Percentiles rank a stretch among this genome's conserved stretches.
phyloP scores from a whole-genome alignment of 2,113 vertebrate genomes.

The Uropsilus gracilis region DNA sequence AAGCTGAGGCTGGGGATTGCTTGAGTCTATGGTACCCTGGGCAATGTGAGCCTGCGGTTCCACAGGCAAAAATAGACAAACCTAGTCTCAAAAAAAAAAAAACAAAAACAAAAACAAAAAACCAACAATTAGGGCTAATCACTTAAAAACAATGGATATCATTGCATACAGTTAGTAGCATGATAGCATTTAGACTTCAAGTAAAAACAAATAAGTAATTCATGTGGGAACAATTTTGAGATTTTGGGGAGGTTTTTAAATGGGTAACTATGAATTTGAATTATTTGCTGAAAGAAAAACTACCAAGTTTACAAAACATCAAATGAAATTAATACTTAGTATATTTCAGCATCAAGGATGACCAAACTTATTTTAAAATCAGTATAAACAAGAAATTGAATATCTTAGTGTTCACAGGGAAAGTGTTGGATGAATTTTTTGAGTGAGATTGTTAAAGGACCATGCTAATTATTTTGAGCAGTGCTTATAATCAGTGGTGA shows the following conservation, averaged over 20 bases:
- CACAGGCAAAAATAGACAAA: too few relatives aligned
- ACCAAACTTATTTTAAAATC: neutral
- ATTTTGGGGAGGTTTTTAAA: neutral
- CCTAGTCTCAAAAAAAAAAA: too few relatives aligned
- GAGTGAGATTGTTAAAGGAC: too few relatives aligned
- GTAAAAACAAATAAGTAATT: neutral
- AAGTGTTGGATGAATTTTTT: neutral
- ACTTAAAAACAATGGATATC: neutral
- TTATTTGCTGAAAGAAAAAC: neutral
- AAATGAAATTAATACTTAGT: neutral
- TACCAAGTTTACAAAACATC: neutral
- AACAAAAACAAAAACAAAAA: neutral
- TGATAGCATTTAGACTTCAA: neutral
- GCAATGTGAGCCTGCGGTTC: too few relatives aligned
- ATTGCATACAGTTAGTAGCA: neutral
- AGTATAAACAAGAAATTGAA: neutral
- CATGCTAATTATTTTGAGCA: neutral
- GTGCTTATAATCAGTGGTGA: neutral
- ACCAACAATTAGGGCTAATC: neutral
- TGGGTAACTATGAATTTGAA: neutral
- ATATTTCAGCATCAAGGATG: neutral
- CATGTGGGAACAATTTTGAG: neutral
- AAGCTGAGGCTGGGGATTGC: too few relatives aligned
- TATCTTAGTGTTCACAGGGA: rapidly evolving
- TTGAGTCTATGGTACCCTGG: too few relatives aligned